These are phyloP conservation scores for Tautogolabrus adspersus DNA, from an alignment of 2,113 vertebrate genomes.

Conservation along the genomic window DNA sequence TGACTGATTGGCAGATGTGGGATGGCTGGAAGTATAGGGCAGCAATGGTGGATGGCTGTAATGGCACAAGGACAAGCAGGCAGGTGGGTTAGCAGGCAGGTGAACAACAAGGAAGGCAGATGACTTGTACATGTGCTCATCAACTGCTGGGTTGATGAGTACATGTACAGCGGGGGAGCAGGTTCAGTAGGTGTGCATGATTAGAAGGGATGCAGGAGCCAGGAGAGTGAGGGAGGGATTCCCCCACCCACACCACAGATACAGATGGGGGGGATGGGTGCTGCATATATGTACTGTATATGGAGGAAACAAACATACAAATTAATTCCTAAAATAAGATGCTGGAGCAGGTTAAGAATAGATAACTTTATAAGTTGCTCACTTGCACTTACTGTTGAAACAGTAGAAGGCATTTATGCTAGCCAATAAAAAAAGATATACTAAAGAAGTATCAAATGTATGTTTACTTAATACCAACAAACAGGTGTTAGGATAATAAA, in stretches of 20 bases:
- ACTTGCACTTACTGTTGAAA: too few species aligned
- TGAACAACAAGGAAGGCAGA: not conserved
- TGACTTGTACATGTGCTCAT: not conserved
- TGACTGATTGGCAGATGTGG: not conserved
- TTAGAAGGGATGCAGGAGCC: not conserved
- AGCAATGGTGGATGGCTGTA: not conserved
- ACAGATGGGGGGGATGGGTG: not conserved
- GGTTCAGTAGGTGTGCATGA: not conserved
- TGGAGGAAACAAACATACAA: not conserved
- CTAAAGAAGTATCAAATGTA: too few species aligned
- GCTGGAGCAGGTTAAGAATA: not conserved
- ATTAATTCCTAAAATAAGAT: conserved; percentile 2
- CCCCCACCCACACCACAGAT: not conserved
- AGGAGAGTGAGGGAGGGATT: not conserved
- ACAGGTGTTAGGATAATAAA: too few species aligned
- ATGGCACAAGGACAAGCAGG: not conserved
- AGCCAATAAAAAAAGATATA: too few species aligned
- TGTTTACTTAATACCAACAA: too few species aligned
- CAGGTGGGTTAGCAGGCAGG: not conserved
- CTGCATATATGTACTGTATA: too few species aligned
- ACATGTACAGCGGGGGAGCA: not conserved
- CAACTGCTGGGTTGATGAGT: not conserved
- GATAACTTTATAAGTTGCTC: too few species aligned
- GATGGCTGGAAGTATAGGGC: not conserved
- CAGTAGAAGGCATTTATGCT: too few species aligned